Conservation (phyloP, 2,888 invertebrate species). For the Eudasyphora cyanicolor region DNA sequence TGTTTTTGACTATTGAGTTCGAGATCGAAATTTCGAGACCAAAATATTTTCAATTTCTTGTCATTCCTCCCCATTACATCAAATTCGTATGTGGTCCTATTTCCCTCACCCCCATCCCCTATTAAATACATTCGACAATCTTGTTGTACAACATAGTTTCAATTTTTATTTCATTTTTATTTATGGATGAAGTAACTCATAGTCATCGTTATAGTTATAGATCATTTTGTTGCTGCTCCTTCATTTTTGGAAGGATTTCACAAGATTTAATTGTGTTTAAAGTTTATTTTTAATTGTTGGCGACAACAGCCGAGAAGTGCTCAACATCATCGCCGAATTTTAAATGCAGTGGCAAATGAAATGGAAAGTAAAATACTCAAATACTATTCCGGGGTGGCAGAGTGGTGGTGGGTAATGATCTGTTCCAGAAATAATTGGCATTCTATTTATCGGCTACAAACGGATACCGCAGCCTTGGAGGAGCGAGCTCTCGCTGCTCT, state of each 20-base stretch:
- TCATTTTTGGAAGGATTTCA: too few relatives aligned
- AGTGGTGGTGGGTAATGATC: constrained; percentile 42
- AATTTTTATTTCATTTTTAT: constrained; percentile 25
- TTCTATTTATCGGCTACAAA: constrained; percentile 56
- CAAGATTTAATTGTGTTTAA: constrained; percentile 48
- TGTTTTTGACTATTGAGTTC: too few relatives aligned
- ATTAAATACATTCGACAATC: background rate
- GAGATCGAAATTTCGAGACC: too few relatives aligned
- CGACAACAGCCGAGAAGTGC: constrained; percentile 64
- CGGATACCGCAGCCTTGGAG: constrained; percentile 8
- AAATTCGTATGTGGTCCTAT: too few relatives aligned
- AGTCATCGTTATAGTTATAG: constrained; percentile 39
- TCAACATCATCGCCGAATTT: constrained; percentile 37
- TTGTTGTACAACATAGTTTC: constrained; percentile 60
- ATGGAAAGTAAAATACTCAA: background rate
- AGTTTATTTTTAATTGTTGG: constrained; percentile 66
- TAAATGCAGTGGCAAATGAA: background rate
- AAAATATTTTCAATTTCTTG: too few relatives aligned
- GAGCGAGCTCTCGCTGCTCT: too few relatives aligned
- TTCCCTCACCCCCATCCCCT: background rate
- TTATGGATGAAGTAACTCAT: background rate
- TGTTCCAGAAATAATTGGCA: constrained; percentile 62
- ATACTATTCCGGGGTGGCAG: background rate
- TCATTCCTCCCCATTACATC: too few relatives aligned
- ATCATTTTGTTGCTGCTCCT: constrained; percentile 8